Evolutionary conservation across 1,140 invertebrate species (phyloP), one percentile per base, ranked within the genome.

Genomic region (Brachionus calyciflorus): DNA sequence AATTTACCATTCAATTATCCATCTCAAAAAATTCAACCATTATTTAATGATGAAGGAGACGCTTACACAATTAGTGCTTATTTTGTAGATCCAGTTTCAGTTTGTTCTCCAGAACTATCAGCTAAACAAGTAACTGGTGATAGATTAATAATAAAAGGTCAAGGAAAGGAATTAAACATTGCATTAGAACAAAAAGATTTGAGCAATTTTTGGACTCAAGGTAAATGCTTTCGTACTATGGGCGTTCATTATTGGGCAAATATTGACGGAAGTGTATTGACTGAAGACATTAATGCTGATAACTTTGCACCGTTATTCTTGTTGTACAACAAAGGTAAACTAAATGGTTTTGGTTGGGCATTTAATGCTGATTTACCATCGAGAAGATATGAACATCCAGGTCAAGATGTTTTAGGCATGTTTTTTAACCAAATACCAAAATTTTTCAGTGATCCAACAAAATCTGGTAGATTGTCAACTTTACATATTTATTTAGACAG

Each of bases 341-440:
- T 83, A 40, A 83, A 81, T 49, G 82, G 80, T 6, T 84, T 84
- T 77, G 82, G 82, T 4, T 83, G 81, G 79, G 81, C 81, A 5
- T 48, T 81, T n/a, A 73, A 77, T 30, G 68, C 79, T 10, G 69
- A 78, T 19, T 53, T 80, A 3, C 68, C 69, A 7, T 80, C 79
- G 0, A 24, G 26, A 0, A 33, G 79, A 30, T 79, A 77, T 30
- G 81, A 82, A 68, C 81, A 81, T 65, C 81, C 81, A 24, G 46
- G 77, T 6, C 28, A 70, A 19, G n/a, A 60, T 3, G 40, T 57
- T 9, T 76, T 81, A 17, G 44, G 79, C 76, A 60, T 24, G 5
- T 80, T 80, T 46, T 78, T 80, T 60, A 76, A 75, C 1, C 51
- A 75, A 5, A 65, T 77, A 30, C 80, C 80, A n/a, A 44, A 46